Conservation (phyloP, 92 coral and sea anemone species). For the Umimayanthus chanpuru region DNA sequence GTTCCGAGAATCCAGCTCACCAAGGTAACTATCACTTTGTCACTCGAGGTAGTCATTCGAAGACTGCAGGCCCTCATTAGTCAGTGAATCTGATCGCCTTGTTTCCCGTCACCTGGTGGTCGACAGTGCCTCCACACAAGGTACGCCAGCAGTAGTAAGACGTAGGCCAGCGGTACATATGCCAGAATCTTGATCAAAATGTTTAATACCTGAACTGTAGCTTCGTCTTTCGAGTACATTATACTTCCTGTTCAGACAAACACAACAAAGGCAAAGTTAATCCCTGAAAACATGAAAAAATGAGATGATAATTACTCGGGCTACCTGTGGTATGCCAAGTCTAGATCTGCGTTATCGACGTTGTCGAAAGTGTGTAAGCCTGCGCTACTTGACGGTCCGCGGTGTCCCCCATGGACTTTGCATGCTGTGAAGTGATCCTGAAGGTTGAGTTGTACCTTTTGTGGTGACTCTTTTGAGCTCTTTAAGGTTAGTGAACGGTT, state of each 20-base stretch:
- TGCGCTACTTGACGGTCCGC: too few species aligned
- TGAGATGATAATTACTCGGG: too few species aligned
- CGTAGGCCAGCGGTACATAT: conserved; percentile 31
- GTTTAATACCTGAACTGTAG: neutral
- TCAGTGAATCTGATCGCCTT: neutral
- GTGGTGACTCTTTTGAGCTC: too few species aligned
- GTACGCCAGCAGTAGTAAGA: conserved; percentile 2
- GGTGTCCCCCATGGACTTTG: too few species aligned
- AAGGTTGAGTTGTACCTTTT: too few species aligned
- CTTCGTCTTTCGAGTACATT: neutral
- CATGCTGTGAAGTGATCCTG: too few species aligned
- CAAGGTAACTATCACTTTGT: neutral
- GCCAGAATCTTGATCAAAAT: conserved; percentile 19
- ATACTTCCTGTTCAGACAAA: neutral
- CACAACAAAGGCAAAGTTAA: neutral
- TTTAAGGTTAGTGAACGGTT: too few species aligned
- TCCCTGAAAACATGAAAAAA: too few species aligned
- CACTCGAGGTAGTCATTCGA: neutral
- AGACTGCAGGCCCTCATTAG: neutral
- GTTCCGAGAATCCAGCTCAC: too few species aligned
- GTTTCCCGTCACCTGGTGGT: neutral
- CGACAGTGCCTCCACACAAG: neutral
- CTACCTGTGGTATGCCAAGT: too few species aligned
- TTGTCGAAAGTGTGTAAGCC: too few species aligned
- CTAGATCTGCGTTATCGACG: too few species aligned